These are phyloP conservation scores for Hydrocynus forskahlii DNA, from an alignment of 2,797 vertebrate genomes.

Conservation along the genomic window DNA sequence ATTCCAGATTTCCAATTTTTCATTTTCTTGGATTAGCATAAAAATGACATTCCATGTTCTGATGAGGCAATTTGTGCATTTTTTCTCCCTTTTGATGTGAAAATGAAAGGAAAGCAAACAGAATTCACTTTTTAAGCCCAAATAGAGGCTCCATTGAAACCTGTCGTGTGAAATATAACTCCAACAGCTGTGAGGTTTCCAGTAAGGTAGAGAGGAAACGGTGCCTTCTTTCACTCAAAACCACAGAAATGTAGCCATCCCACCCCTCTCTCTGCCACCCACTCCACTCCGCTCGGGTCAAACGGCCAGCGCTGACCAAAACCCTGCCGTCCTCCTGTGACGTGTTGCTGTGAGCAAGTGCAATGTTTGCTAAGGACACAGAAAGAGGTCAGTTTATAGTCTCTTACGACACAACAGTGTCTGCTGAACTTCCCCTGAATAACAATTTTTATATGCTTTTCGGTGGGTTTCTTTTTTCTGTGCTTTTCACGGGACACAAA, in stretches of 20 bases:
- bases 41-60: too few relatives aligned
- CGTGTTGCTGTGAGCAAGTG: slow-evolving; percentile 4
- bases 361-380: background rate
- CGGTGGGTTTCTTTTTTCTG: background rate
- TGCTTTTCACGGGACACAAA: background rate
- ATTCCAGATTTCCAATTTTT: too few relatives aligned
- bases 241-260: slow-evolving; percentile 44
- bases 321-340: background rate
- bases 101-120: background rate
- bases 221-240: slow-evolving; percentile 41
- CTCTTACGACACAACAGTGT: background rate
- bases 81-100: background rate
- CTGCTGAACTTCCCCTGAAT: background rate
- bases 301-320: slow-evolving; percentile 19
- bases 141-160: background rate
- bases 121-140: background rate
- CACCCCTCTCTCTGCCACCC: slow-evolving; percentile 29
- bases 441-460: background rate
- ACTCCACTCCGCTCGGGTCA: background rate
- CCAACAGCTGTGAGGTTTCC: slow-evolving; percentile 6
- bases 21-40: too few relatives aligned
- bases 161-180: background rate
- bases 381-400: background rate
- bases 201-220: slow-evolving; percentile 31
- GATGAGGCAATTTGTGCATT: too few relatives aligned